These are phyloP conservation scores for Schizopygopsis malacanthus DNA, from an alignment of 2,797 vertebrate species.

Conservation along the genomic window DNA sequence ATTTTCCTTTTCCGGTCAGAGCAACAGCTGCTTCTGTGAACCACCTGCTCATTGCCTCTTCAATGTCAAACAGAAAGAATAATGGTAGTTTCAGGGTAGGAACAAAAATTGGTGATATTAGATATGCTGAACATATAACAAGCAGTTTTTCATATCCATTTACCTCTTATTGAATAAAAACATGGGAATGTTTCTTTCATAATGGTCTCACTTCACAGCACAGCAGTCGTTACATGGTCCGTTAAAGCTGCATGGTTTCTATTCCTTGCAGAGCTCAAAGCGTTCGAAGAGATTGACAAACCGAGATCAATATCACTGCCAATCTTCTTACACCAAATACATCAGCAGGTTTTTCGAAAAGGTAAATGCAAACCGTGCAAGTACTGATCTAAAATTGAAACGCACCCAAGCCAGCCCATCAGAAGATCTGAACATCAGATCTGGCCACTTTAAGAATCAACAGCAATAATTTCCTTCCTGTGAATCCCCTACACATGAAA, in stretches of 20 bases:
- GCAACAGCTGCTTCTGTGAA: conserved; percentile 69
- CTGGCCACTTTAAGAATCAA: neutral
- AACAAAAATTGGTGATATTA: neutral
- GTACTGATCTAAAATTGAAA: conserved; percentile 18
- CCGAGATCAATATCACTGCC: neutral
- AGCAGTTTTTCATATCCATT: neutral
- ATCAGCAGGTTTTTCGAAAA: conserved; percentile 2
- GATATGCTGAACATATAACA: neutral
- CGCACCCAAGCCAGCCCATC: neutral
- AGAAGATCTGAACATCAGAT: neutral
- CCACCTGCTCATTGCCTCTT: conserved; percentile 73
- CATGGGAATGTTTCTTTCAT: neutral
- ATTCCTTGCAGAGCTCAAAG: neutral
- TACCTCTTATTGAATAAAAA: neutral
- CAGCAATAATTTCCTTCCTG: conserved; percentile 31
- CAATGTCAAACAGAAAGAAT: conserved; percentile 64
- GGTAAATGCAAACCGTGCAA: neutral
- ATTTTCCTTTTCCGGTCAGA: conserved; percentile 67
- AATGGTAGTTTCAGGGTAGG: conserved; percentile 10
- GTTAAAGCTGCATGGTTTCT: conserved; percentile 2
- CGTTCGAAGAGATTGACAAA: neutral
- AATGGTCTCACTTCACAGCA: conserved; percentile 3
- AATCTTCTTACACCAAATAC: neutral
- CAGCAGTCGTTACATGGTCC: conserved; percentile 21
- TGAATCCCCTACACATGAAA: neutral